phyloP scores from a whole-genome alignment of 2,888 invertebrate genomes.

The Colostygia pectinataria region DNA sequence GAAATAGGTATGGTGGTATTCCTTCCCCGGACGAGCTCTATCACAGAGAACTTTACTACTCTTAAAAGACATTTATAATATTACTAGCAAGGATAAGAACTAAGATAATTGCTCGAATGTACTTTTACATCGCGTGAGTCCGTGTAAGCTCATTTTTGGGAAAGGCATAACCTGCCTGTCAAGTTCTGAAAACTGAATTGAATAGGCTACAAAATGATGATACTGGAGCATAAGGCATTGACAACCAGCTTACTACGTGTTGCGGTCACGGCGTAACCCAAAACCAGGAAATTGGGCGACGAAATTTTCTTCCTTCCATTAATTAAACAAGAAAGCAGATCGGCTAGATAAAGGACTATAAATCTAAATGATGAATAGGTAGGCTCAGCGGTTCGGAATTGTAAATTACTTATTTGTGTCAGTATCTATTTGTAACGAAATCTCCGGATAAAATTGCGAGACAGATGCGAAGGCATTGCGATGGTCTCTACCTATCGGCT shows the following conservation, averaged over 20 bases:
- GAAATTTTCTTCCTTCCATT: slow-evolving; percentile 72
- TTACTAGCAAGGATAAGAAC: too few relatives aligned
- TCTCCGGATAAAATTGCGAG: slow-evolving; percentile 36
- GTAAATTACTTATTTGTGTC: slow-evolving; percentile 73
- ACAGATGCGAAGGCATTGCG: slow-evolving; percentile 28
- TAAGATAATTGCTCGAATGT: too few relatives aligned
- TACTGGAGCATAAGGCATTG: too few relatives aligned
- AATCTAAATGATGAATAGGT: slow-evolving; percentile 81
- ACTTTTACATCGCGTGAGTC: too few relatives aligned
- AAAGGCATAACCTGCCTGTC: too few relatives aligned
- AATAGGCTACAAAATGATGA: too few relatives aligned
- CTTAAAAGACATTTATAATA: too few relatives aligned
- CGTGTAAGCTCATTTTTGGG: too few relatives aligned
- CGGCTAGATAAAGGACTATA: slow-evolving; percentile 77
- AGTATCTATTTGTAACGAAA: slow-evolving; percentile 43
- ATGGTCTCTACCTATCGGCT: slow-evolving; percentile 33
- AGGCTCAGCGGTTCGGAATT: slow-evolving; percentile 70
- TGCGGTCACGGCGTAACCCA: slow-evolving; percentile 37
- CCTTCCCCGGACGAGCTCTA: too few relatives aligned
- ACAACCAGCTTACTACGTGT: slow-evolving; percentile 3
- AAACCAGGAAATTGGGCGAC: slow-evolving; percentile 46
- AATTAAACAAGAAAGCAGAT: slow-evolving; percentile 80
- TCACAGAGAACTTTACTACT: too few relatives aligned
- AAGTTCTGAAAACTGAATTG: too few relatives aligned
- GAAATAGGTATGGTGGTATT: too few relatives aligned